Evolutionary conservation across 2,888 invertebrate species (phyloP), one percentile per base, ranked within the genome.

Genomic region (Brachynemurus nebulosus): DNA sequence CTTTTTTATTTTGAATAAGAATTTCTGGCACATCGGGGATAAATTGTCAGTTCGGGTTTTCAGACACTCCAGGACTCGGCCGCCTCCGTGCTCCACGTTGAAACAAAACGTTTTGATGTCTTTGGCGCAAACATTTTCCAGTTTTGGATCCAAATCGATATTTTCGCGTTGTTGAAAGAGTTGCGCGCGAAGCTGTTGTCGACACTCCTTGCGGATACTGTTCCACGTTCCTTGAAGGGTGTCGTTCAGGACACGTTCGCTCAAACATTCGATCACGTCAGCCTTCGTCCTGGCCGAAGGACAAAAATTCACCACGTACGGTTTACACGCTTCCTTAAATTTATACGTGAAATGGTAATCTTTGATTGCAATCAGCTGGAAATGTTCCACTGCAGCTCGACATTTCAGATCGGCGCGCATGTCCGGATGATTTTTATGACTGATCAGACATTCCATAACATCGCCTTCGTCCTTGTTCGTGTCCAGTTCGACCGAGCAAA

Each of bases 331-430:
- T 61, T 92, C 80, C 66, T 95, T 92, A 63, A 98, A 97, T 63
- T 90, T 90, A 56, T 83, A 85, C 1, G 86, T 89, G 61, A 96
- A 97, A 55, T 82, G 83, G 64, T 90, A 93, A 65, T 91, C 90
- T 63, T 93, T 90, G 51, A 97, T 62, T 2, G 90, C 84, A 48
- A 95, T 85, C 48, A 98, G 70, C 66, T 98, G 97, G 59, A 95
- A 93, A 68, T 98, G 97, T 66, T 97, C 96, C 40, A 98, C 84
- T 48, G 92, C 91, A 27, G 88, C 86, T 50, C 84, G 74, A 64
- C 97, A 97, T 63, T 92, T 90, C 48, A 67, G 55, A 59, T 84
- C 82, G 14, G 77, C 71, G 55, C 82, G 78, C 57, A 90, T 75
- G 56, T 84, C 78, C 4, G 81, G 76, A 55, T 89, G 83, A 62